Evolutionary conservation across 2,113 vertebrate genomes (phyloP).

Genomic region (Cardinalis cardinalis): DNA sequence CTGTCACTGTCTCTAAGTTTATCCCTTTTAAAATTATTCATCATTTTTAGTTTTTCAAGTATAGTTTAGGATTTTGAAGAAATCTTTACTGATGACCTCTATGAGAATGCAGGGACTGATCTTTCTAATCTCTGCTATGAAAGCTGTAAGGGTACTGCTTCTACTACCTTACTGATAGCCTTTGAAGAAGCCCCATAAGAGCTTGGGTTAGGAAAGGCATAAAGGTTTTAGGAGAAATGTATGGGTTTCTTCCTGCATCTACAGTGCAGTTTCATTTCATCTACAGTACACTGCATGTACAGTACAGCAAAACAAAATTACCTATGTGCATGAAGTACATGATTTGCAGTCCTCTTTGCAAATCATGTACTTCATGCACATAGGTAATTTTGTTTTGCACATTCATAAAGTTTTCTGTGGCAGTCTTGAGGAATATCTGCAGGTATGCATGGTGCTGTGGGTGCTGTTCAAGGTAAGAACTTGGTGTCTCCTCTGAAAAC

Average conservation of each 20-base stretch:
- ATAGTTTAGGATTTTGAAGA: neutral
- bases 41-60: neutral
- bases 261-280: neutral
- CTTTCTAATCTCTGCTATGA: neutral
- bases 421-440: neutral
- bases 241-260: neutral
- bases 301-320: too few species aligned
- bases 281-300: too few species aligned
- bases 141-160: neutral
- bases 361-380: accelerated
- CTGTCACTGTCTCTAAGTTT: neutral
- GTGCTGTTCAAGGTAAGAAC: neutral
- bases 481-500: neutral
- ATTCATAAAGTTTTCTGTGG: neutral
- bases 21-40: neutral
- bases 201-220: accelerated
- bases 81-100: neutral
- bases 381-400: neutral
- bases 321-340: too few species aligned
- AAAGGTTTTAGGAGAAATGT: neutral
- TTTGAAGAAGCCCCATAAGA: neutral
- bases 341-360: neutral
- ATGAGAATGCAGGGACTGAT: neutral
- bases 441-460: neutral
- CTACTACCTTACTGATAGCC: neutral